Base-by-base conservation (phyloP, 2,113 vertebrate species). In the Dasyornis broadbenti region DNA sequence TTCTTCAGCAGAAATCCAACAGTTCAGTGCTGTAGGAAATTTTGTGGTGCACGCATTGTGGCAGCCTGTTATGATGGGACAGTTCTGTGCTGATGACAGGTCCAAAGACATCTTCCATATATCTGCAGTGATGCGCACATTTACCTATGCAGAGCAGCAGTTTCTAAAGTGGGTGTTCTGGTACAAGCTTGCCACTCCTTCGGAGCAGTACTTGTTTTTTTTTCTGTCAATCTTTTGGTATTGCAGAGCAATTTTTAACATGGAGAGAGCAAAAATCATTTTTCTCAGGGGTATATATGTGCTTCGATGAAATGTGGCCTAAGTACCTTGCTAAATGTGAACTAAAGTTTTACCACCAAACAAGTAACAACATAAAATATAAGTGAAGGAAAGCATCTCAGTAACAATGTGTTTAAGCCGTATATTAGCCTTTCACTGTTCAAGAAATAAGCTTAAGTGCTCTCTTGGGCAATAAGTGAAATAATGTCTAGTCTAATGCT, bases 401-500 rank as follows among this genome's bases (percentile, higher is more conserved):
- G 30, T 96, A 90, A 64, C 85, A 94, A 30, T 14, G 10, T 90
- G 35, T 95, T 75, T 92, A 94, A 95, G 80, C 91, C 86, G 66
- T 63, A 47, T 77, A 52, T 90, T 94, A 71, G 31, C 28, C 77
- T 97, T 95, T 52, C 53, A 21, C 57, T 92, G 71, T 69, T 90
- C 37, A 73, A 92, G 88, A 92, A 69, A 37, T 81, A 68, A 90
- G 65, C 54, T 69, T 88, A 94, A 94, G 64, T 92, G 59, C 59
- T 95, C 54, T 96, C 92, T 66, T 96, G 76, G 81, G 84, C 72
- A 83, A 61, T 92, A 90, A 94, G 11, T 86, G 85, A 82, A 83
- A 89, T 94, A 75, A 66, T 66, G 87, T 83, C 61, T 64, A 30
- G n/a, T 65, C 92, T 92, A 86, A 90, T 89, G 85, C 47, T 78